Conservation (phyloP, 2,113 vertebrate species). For the Mobula birostris region DNA sequence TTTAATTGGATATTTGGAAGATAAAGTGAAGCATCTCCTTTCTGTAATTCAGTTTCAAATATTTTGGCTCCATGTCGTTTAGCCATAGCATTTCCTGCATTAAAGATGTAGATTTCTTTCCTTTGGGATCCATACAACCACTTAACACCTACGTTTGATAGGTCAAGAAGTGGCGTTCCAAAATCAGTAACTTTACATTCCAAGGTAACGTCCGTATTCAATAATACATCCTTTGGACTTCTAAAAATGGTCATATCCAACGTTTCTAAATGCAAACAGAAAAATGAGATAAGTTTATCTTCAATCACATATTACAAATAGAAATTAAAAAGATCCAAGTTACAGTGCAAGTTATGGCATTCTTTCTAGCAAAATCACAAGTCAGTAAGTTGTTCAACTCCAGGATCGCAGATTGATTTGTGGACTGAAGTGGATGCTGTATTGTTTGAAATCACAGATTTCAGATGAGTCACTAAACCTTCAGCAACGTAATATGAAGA, state of each 20-base stretch:
- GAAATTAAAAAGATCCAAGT: background rate
- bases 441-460: no score
- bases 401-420: no score
- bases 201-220: background rate
- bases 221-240: background rate
- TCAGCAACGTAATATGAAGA: no score
- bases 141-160: background rate
- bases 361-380: no score
- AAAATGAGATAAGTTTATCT: background rate
- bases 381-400: no score
- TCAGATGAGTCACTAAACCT: no score
- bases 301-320: background rate
- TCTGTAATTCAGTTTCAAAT: background rate
- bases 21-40: constrained; percentile 32
- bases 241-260: constrained; percentile 1
- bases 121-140: background rate
- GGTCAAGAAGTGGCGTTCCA: background rate
- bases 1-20: constrained; percentile 40
- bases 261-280: background rate
- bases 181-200: rapidly evolving
- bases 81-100: background rate
- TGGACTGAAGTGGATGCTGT: no score
- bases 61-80: background rate
- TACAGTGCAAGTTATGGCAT: no score
- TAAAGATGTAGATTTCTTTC: constrained; percentile 19